These are phyloP conservation scores for Xiphophorus birchmanni DNA, from an alignment of 2,797 vertebrate genomes.

Conservation along the genomic window DNA sequence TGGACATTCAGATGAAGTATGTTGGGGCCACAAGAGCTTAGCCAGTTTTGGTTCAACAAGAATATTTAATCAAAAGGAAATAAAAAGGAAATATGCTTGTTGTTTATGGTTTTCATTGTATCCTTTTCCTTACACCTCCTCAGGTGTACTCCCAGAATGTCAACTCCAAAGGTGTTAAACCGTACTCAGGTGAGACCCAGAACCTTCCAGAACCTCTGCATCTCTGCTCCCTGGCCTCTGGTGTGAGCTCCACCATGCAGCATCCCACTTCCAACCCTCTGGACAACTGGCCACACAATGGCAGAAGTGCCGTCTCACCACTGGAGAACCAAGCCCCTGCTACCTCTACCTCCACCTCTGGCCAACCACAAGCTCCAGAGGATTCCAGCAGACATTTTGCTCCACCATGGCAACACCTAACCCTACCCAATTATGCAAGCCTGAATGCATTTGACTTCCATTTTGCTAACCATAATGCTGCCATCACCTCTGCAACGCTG, in stretches of 20 bases:
- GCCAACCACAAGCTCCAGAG: conserved; percentile 47
- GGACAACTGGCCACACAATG: conserved; percentile 78
- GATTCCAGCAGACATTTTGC: conserved; percentile 49
- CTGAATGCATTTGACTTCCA: conserved; percentile 78
- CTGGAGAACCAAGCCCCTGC: conserved; percentile 65
- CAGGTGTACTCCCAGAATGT: conserved; percentile 95
- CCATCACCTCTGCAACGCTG: conserved; percentile 77
- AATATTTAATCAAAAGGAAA: not conserved
- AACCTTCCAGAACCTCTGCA: conserved; percentile 87
- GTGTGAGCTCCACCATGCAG: conserved; percentile 23
- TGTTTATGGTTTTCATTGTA: conserved; percentile 11
- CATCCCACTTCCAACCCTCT: conserved; percentile 39
- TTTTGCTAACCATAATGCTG: conserved; percentile 82
- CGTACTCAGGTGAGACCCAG: conserved; percentile 84
- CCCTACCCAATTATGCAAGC: conserved; percentile 61
- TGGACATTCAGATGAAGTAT: not conserved
- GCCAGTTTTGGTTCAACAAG: not conserved
- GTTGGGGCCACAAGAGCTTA: not conserved
- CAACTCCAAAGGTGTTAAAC: conserved; percentile 89
- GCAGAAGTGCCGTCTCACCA: conserved; percentile 51
- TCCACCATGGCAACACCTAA: conserved; percentile 19
- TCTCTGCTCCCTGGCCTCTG: conserved; percentile 82
- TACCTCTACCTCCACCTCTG: conserved; percentile 41
- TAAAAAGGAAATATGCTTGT: not conserved
- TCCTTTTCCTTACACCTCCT: conserved; percentile 9